phyloP scores from a whole-genome alignment of 92 coral and sea anemone species.

The Meandrina meandrites region DNA sequence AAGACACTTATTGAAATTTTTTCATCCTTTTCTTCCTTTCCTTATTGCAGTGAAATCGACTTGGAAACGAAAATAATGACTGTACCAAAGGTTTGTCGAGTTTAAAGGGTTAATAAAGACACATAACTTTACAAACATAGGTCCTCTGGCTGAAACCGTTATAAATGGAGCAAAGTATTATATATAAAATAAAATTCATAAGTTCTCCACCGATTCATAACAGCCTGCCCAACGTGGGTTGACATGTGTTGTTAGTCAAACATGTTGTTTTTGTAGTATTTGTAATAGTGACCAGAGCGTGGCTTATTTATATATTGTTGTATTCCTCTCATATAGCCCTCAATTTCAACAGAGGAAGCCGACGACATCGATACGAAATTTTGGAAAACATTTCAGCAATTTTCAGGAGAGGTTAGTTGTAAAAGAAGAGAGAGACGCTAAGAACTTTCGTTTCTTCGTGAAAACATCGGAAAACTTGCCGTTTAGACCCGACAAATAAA shows the following conservation, averaged over 20 bases:
- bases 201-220: not conserved
- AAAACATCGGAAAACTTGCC: no score
- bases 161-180: no score
- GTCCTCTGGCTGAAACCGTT: not conserved
- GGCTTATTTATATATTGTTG: not conserved
- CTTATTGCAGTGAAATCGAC: slow-evolving; percentile 70
- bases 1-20: no score
- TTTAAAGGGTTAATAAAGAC: not conserved
- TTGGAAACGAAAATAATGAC: slow-evolving; percentile 61
- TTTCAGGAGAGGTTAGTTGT: slow-evolving; percentile 73
- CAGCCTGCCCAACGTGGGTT: not conserved
- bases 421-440: not conserved
- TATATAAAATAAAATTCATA: no score
- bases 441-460: not conserved
- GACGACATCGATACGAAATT: slow-evolving; percentile 67
- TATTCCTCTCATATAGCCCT: slow-evolving; percentile 34
- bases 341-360: slow-evolving; percentile 64
- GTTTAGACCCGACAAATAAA: no score
- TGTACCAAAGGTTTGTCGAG: slow-evolving; percentile 59
- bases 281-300: not conserved
- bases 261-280: not conserved
- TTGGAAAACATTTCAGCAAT: slow-evolving; percentile 74
- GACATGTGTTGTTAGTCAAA: not conserved
- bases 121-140: not conserved
- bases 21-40: not conserved